These are phyloP conservation scores for Cordilura impudica DNA, from an alignment of 2,888 invertebrate genomes.

Conservation along the genomic window DNA sequence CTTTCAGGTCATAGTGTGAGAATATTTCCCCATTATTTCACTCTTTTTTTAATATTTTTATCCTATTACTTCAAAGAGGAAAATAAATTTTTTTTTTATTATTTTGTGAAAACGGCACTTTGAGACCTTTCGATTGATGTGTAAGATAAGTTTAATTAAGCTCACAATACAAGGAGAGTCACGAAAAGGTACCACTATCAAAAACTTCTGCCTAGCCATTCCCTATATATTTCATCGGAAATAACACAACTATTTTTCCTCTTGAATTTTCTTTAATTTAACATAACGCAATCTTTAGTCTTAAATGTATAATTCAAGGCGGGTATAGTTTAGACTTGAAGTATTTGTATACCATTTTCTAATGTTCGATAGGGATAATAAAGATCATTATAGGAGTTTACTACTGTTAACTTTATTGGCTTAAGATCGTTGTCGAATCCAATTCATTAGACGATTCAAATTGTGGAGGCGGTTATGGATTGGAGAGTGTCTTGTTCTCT, in stretches of 20 bases:
- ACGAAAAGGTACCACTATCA: conserved; percentile 94
- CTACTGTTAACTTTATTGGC: conserved; percentile 78
- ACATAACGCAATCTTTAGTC: conserved; percentile 86
- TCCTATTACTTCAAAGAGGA: too few relatives aligned
- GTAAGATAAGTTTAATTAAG: too few relatives aligned
- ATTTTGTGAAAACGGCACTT: too few relatives aligned
- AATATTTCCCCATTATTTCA: too few relatives aligned
- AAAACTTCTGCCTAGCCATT: conserved; percentile 92
- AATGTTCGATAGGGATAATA: conserved; percentile 86
- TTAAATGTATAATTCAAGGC: conserved; percentile 94
- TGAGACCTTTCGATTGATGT: too few relatives aligned
- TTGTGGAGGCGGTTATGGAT: conserved; percentile 36
- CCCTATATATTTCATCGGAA: conserved; percentile 88
- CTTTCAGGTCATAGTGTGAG: too few relatives aligned
- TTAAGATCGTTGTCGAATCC: conserved; percentile 44
- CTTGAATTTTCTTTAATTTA: conserved; percentile 81
- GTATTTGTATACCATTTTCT: conserved; percentile 87
- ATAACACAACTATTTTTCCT: conserved; percentile 41
- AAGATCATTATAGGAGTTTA: conserved; percentile 91
- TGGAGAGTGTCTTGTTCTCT: conserved; percentile 25
- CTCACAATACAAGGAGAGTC: conserved; percentile 90
- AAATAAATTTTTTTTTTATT: too few relatives aligned
- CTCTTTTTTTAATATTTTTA: too few relatives aligned
- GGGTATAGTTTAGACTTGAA: conserved; percentile 92
- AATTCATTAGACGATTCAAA: conserved; percentile 38